These are phyloP conservation scores for Graptemys geographica DNA, from an alignment of 2,797 vertebrate genomes.

Conservation along the genomic window DNA sequence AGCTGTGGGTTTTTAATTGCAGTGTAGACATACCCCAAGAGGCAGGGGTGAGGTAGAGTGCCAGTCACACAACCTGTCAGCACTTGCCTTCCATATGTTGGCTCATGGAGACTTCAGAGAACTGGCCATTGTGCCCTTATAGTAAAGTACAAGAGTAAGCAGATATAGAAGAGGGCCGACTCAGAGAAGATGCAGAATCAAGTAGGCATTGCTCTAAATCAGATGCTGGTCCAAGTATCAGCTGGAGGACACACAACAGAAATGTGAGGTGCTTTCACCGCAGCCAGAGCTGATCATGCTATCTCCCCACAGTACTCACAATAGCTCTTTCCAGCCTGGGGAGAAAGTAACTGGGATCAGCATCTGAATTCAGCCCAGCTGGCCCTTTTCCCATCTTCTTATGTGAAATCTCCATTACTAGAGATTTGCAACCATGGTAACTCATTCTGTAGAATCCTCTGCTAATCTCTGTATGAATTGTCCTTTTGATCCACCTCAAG, in stretches of 20 bases:
- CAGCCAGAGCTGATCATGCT: not conserved
- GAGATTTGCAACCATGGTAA: too few species aligned
- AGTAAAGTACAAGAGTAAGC: not conserved
- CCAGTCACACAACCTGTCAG: not conserved
- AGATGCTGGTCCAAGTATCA: not conserved
- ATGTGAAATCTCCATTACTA: too few species aligned
- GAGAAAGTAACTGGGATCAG: not conserved
- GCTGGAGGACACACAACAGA: not conserved
- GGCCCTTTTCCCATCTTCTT: not conserved
- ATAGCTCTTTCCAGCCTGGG: not conserved
- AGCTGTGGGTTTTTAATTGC: not conserved
- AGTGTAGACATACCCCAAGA: not conserved
- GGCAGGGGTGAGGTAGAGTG: not conserved
- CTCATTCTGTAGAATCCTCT: too few species aligned
- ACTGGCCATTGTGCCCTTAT: not conserved
- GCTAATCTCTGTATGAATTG: too few species aligned
- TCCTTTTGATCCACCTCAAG: too few species aligned
- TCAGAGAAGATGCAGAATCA: not conserved
- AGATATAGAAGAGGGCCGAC: not conserved
- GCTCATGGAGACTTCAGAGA: not conserved
- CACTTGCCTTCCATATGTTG: not conserved
- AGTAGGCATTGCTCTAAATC: not conserved
- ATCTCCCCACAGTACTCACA: not conserved
- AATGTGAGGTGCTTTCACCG: not conserved
- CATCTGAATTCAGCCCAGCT: not conserved